Conservation (phyloP, 2,888 invertebrate species). For the Heliconius aoede region DNA sequence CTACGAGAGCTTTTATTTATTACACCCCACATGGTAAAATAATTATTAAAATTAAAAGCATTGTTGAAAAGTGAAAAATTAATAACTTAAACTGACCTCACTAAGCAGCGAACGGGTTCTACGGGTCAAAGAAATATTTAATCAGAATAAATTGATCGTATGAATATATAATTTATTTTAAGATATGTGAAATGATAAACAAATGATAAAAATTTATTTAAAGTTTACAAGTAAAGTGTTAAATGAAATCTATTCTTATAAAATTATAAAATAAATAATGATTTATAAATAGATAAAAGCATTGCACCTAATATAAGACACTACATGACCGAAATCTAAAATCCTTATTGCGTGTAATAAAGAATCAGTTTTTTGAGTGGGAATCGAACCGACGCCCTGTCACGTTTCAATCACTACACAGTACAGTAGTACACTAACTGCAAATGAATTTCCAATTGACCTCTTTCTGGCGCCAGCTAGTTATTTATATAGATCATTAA, state of each 20-base stretch:
- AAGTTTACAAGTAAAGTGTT: too few species aligned
- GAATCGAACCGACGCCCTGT: too few species aligned
- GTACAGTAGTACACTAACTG: not conserved
- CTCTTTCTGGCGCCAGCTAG: conserved; percentile 33
- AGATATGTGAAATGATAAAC: too few species aligned
- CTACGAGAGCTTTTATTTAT: conserved; percentile 55
- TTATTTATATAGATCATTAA: conserved; percentile 23
- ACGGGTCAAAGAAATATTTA: too few species aligned
- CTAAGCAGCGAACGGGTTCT: too few species aligned
- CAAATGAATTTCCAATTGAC: conserved; percentile 38
- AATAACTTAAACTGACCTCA: not conserved
- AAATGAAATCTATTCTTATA: too few species aligned
- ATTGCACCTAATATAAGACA: too few species aligned
- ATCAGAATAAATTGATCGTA: too few species aligned
- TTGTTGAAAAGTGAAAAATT: not conserved
- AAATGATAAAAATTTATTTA: too few species aligned
- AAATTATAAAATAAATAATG: too few species aligned
- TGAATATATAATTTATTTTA: too few species aligned
- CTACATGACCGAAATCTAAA: not conserved
- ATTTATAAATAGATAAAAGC: not conserved
- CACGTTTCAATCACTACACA: too few species aligned
- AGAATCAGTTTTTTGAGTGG: not conserved
- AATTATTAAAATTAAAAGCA: not conserved
- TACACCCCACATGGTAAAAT: conserved; percentile 33
- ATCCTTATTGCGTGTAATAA: not conserved